Evolutionary conservation across 2,113 vertebrate species (phyloP).

Genomic region (Cottus gobio): DNA sequence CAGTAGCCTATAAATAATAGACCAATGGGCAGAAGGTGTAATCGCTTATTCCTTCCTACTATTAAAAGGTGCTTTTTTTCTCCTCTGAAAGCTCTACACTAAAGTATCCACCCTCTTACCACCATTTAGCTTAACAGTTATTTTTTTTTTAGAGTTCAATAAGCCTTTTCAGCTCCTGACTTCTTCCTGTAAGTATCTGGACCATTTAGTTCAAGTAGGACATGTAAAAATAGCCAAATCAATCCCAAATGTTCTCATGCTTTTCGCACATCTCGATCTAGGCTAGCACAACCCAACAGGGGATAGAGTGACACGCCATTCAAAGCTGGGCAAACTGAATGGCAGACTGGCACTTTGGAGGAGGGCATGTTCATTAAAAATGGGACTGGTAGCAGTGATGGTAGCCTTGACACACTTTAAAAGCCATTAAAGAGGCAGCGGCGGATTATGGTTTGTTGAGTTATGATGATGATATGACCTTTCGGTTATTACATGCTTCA

Average conservation of each 20-base stretch:
- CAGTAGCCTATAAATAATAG: conserved; percentile 28
- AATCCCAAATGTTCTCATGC: conserved; percentile 80
- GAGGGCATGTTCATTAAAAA: conserved; percentile 60
- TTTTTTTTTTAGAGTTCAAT: conserved; percentile 51
- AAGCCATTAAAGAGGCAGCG: conserved; percentile 65
- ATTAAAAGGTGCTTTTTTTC: conserved; percentile 22
- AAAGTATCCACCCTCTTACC: conserved; percentile 27
- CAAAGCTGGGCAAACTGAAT: conserved; percentile 52
- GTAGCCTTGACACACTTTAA: conserved; percentile 68
- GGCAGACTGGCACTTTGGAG: conserved; percentile 51
- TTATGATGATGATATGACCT: conserved; percentile 71
- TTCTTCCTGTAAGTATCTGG: conserved; percentile 68
- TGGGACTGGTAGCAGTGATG: conserved; percentile 46
- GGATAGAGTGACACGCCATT: conserved; percentile 63
- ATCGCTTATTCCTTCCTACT: conserved; percentile 5
- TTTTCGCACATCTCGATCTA: conserved; percentile 78
- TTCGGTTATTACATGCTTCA: conserved; percentile 69
- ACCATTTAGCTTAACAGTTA: conserved; percentile 49
- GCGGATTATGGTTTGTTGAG: conserved; percentile 65
- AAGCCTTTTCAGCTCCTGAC: conserved; percentile 54
- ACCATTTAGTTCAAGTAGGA: conserved; percentile 84
- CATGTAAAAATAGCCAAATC: conserved; percentile 86
- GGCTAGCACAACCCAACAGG: conserved; percentile 77
- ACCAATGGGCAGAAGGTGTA: conserved; percentile 15
- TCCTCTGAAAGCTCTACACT: conserved; percentile 31